Conservation (phyloP, 2,888 invertebrate genomes). For the Chymomyza procnemis region DNA sequence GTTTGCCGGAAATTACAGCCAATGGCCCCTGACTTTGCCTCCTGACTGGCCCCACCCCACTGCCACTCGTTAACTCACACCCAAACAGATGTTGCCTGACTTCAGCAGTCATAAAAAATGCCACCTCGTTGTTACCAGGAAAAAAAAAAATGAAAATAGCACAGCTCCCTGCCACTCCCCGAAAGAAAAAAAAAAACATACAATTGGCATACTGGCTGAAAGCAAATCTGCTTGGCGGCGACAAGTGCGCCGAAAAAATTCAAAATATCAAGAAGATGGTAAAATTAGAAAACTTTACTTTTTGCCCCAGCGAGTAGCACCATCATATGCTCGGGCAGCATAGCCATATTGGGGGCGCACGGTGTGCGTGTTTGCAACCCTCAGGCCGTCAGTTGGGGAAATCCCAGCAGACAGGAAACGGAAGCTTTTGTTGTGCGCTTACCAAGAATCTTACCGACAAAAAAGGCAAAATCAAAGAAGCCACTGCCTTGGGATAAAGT, state of each 20-base stretch:
- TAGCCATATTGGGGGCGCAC: slow-evolving; percentile 18
- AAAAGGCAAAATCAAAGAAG: not conserved
- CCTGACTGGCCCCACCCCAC: slow-evolving; percentile 3
- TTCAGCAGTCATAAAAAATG: not conserved
- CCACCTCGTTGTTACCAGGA: not conserved
- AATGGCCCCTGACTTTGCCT: slow-evolving; percentile 29
- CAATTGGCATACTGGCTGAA: slow-evolving; percentile 58
- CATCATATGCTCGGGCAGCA: slow-evolving; percentile 17
- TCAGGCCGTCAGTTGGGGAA: slow-evolving; percentile 43
- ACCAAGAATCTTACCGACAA: slow-evolving; percentile 4
- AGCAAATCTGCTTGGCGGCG: slow-evolving; percentile 31
- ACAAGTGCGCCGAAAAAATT: slow-evolving; percentile 60
- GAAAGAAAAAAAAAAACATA: slow-evolving; percentile 54
- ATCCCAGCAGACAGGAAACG: slow-evolving; percentile 76
- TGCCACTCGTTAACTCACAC: slow-evolving; percentile 14
- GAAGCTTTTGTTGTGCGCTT: slow-evolving; percentile 69
- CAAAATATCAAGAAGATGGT: slow-evolving; percentile 65
- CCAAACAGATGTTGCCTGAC: slow-evolving; percentile 33
- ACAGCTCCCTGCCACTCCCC: slow-evolving; percentile 1
- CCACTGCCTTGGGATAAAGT: not conserved
- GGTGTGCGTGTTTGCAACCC: slow-evolving; percentile 54
- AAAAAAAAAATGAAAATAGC: slow-evolving; percentile 8
- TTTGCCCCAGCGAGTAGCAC: slow-evolving; percentile 39
- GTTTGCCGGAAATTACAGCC: slow-evolving; percentile 75
- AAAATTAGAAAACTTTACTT: slow-evolving; percentile 75